Conservation (phyloP, 2,888 invertebrate species). For the Lochmaea crataegi region DNA sequence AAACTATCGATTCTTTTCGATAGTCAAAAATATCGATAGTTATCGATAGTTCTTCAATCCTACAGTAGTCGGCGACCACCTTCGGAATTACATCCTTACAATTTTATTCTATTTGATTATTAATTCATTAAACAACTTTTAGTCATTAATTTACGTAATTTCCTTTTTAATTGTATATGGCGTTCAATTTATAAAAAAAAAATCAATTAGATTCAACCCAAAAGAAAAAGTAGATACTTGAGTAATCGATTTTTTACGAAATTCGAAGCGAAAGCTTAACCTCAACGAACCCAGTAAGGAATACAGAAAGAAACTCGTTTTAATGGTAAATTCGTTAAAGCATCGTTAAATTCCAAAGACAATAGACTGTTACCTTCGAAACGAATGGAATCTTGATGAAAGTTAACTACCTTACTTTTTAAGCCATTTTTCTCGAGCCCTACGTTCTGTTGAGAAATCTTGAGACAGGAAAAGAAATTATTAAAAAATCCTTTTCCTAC, state of each 20-base stretch:
- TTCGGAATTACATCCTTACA: too few species aligned
- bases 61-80: too few species aligned
- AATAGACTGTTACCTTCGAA: neutral
- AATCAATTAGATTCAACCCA: neutral
- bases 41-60: too few species aligned
- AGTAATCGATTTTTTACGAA: neutral
- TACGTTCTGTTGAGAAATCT: neutral
- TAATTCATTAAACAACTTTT: too few species aligned
- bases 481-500: neutral
- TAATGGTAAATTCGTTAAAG: neutral
- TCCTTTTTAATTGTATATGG: neutral
- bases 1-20: too few species aligned
- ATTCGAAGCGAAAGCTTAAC: conserved; percentile 5
- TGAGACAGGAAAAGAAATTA: neutral
- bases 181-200: neutral
- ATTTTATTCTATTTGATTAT: too few species aligned
- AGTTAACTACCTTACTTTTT: neutral
- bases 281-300: neutral
- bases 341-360: neutral
- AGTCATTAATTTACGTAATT: neutral
- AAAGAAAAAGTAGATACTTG: neutral
- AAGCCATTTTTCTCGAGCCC: neutral
- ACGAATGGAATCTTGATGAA: neutral
- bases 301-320: neutral
- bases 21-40: too few species aligned